Base-by-base conservation (phyloP, 1,140 invertebrate species). In the Bathynomus jamesi region DNA sequence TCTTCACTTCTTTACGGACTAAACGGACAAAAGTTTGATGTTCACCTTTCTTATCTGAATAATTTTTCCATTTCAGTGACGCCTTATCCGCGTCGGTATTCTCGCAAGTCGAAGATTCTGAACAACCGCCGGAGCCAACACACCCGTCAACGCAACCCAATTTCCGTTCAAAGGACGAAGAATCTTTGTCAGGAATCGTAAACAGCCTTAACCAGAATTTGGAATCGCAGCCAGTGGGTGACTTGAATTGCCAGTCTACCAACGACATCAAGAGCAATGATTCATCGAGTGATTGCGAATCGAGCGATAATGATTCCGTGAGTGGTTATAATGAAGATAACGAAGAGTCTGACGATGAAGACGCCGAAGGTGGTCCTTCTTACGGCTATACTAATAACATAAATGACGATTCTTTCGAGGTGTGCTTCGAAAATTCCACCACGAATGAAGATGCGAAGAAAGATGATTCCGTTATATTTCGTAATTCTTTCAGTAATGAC, bases 31-130 rank as follows among this genome's bases (percentile, higher is more conserved):
- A n/a, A n/a, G n/a, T 63, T 2, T n/a, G 10, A 28, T 28, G 4
- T 28, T 21, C n/a, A 11, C n/a, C 27, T 8, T 27, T 63, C 62
- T 63, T 27, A 63, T 63, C 27, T 63, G 24, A 11, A 13, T 28
- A 27, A 32, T 32, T 17, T 11, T 25, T 40, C 67, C 8, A 11
- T 10, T 17, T 24, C 69, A 70, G 63, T 11, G 69, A 71, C 28
- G 69, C 61, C 13, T 4, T 65, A 40, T 71, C 69, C 21, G 25
- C 69, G 1, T 60, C 69, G 0, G 32, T 65, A 17, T 27, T 65
- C 31, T 64, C 69, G 3, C 69, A 62, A 21, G 46, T 17, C 24
- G 29, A 62, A 10, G 69, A 65, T 17, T 62, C 65, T 8, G 28
- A 32, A 5, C 61, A 65, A 13, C 46, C 24, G n/a, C 24, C 21